These are phyloP conservation scores for Carabus problematicus DNA, from an alignment of 2,888 invertebrate species.

Conservation along the genomic window DNA sequence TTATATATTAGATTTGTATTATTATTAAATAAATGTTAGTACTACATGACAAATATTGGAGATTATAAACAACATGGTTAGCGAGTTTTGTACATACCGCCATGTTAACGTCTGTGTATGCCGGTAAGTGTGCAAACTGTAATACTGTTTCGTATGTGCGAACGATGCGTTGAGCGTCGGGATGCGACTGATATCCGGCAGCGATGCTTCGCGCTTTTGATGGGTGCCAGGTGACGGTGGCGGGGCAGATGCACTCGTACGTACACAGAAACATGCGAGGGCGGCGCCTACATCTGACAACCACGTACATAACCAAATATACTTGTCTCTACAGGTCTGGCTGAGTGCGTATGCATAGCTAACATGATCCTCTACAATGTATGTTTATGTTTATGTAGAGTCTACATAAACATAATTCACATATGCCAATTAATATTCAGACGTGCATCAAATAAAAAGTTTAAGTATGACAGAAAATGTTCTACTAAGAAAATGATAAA, in stretches of 20 bases:
- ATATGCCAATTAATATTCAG: too few species aligned
- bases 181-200: slow-evolving; percentile 18
- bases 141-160: not conserved
- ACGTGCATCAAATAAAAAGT: too few species aligned
- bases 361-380: not conserved
- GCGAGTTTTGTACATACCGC: not conserved
- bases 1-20: too few species aligned
- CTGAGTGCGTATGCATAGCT: not conserved
- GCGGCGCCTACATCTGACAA: not conserved
- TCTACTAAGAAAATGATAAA: too few species aligned
- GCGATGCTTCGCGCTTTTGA: slow-evolving; percentile 11
- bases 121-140: not conserved
- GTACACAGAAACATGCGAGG: not conserved
- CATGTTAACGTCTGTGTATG: not conserved
- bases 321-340: not conserved
- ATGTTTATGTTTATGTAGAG: not conserved
- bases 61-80: slow-evolving; percentile 2
- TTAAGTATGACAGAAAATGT: too few species aligned
- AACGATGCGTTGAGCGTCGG: not conserved
- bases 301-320: not conserved
- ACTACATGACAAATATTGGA: slow-evolving; percentile 1
- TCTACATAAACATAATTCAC: not conserved
- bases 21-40: not conserved
- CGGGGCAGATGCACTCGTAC: not conserved
- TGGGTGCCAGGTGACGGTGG: not conserved